Evolutionary conservation across 2,888 invertebrate species (phyloP), one percentile per base, ranked within the genome.

Genomic region (Rambutsinella grinnellia): DNA sequence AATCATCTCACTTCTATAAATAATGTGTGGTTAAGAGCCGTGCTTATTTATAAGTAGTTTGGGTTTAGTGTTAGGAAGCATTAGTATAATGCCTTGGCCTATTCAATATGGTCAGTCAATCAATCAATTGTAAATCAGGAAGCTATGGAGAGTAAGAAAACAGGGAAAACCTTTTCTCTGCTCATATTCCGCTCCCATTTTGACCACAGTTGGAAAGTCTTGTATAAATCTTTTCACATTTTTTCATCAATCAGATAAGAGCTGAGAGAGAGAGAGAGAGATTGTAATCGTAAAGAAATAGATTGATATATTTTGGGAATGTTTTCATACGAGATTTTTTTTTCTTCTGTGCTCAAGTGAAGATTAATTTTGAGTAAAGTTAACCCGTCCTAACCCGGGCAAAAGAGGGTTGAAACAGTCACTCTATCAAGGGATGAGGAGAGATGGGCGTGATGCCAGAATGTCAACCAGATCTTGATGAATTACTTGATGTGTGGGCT

Each of bases 381-480:
- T 67, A 57, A 47, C 56, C 54, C 44, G n/a, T n/a, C 44, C 54
- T 26, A 49, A 65, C 28, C 36, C 53, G 44, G 44, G 53, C 3
- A 24, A 53, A 49, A 44, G 65, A 51, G 51, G 51, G 51, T 8
- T 65, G n/a, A n/a, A n/a, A n/a, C n/a, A n/a, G n/a, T 65, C 54
- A 65, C 65, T 65, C 44, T 54, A 65, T 65, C 65, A 65, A 54
- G 65, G 36, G 63, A 36, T 23, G 17, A 47, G 47, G 61, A 44
- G 23, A 68, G 68, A 67, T 68, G 75, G 75, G 75, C 75, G 75
- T 75, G 75, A 75, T 75, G 75, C 75, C 75, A 75, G 68, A 68
- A 68, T 75, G 75, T 68, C 75, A 75, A 75, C 46, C 61, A 75
- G 75, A 75, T 75, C 75, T 75, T 75, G 75, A 75, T 75, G 75